These are phyloP conservation scores for Andrena haemorrhoa DNA, from an alignment of 2,888 invertebrate genomes.

Conservation along the genomic window DNA sequence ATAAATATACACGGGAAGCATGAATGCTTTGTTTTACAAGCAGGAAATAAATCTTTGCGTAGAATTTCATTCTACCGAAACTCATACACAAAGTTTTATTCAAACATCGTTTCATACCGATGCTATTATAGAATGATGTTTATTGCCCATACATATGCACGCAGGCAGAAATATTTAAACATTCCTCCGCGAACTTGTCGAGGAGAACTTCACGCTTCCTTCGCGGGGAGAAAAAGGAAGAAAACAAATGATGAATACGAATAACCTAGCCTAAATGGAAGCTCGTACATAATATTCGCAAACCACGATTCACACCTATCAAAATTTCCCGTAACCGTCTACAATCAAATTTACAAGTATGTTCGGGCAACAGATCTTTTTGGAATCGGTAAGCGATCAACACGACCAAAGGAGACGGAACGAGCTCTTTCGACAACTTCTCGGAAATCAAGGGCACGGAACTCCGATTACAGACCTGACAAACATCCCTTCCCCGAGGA, in stretches of 20 bases:
- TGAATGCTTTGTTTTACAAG: conserved; percentile 34
- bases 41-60: conserved; percentile 36
- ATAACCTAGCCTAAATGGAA: conserved; percentile 44
- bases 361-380: conserved; percentile 50
- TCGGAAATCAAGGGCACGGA: conserved; percentile 26
- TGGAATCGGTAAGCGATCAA: conserved; percentile 36
- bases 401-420: conserved; percentile 38
- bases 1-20: conserved; percentile 64
- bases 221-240: background rate
- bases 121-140: background rate
- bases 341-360: conserved; percentile 54
- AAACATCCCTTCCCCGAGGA: conserved; percentile 32
- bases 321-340: conserved; percentile 50
- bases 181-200: background rate
- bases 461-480: conserved; percentile 29
- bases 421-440: conserved; percentile 36
- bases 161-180: background rate
- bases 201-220: background rate
- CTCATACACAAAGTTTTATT: background rate
- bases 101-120: background rate
- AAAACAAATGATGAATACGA: conserved; percentile 43
- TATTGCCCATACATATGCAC: conserved; percentile 10
- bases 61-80: conserved; percentile 15
- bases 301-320: conserved; percentile 2
- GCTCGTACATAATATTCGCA: conserved; percentile 26